Evolutionary conservation across 1,140 invertebrate species (phyloP).

Genomic region (Anagrus nilaparvatae): DNA sequence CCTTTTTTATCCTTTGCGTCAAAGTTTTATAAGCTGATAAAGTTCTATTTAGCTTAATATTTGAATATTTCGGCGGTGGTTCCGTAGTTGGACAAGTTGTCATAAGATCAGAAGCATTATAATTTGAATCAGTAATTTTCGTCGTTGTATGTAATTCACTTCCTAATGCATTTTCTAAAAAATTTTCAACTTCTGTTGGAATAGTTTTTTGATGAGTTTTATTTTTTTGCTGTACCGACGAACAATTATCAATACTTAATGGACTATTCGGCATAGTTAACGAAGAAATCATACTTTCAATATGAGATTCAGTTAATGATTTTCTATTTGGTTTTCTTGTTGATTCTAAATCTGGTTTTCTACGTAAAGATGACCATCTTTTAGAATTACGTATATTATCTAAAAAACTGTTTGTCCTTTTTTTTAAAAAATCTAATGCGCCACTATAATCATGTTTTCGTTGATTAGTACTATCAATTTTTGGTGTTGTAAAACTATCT

Average conservation of each 20-base stretch:
- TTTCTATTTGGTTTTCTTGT: constrained; percentile 16
- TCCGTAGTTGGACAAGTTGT: constrained; percentile 11
- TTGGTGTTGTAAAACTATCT: too few species aligned
- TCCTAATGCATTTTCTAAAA: constrained; percentile 26
- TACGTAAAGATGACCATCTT: too few species aligned
- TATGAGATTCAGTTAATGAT: neutral
- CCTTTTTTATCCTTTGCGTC: constrained; percentile 22
- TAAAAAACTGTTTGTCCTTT: too few species aligned
- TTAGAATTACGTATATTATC: too few species aligned
- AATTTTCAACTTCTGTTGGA: constrained; percentile 18
- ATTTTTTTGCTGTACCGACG: too few species aligned
- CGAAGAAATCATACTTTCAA: constrained; percentile 15
- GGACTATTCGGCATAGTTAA: constrained; percentile 13
- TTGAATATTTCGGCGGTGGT: constrained; percentile 6
- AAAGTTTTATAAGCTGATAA: constrained; percentile 18
- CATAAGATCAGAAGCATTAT: too few species aligned
- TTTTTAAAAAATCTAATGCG: too few species aligned
- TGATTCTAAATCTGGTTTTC: constrained; percentile 21
- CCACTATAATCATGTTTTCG: too few species aligned
- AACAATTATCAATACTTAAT: neutral
- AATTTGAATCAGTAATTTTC: too few species aligned
- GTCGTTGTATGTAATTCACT: constrained; percentile 22
- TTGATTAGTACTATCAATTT: too few species aligned
- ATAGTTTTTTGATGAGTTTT: too few species aligned
- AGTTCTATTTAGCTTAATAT: constrained; percentile 15